Evolutionary conservation across 2,888 invertebrate genomes (phyloP), one percentile per base, ranked within the genome.

Genomic region (Pammene fasciana): DNA sequence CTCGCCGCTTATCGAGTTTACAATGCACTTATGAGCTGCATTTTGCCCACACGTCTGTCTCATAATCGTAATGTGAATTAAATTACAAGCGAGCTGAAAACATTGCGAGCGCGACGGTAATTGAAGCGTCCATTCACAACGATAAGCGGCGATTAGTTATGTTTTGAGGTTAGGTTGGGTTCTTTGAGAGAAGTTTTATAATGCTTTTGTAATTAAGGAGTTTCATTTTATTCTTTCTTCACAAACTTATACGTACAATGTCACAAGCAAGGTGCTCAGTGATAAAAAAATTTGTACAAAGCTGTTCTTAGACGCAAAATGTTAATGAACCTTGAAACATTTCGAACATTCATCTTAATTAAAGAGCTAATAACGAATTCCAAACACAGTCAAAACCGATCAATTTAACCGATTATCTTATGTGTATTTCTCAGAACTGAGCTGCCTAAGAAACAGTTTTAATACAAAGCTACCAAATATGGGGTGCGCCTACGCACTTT

Each of bases 1-100:
- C 89, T 86, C 87, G 88, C 80, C 89, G 83, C 86, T 89, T 88
- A 89, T 90, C 90, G 87, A 88, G 89, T 89, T 89, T 89, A 90
- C 86, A 90, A 87, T 89, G 84, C 90, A 88, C 86, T 90, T 87
- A 90, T 83, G 85, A 86, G 84, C 84, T 85, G 87, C 88, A 85
- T 81, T 86, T 85, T 82, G 85, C 90, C 91, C 86, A 90, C 90
- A 87, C 91, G 76, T 79, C 59, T 80, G 84, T 86, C 86, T 84
- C 84, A 84, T 86, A 88, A 88, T 86, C 86, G 48, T 70, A 65
- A 70, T 70, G 70, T 87, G 89, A 88, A 90, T 90, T 88, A 90
- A 90, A 91, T 90, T 90, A 89, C 85, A 85, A 87, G 84, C 82
- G 85, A 84, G 81, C 84, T 85, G 83, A 84, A 85, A 71, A 68